Evolutionary conservation across 1,140 invertebrate genomes (phyloP).

Genomic region (Drosophila mayri): DNA sequence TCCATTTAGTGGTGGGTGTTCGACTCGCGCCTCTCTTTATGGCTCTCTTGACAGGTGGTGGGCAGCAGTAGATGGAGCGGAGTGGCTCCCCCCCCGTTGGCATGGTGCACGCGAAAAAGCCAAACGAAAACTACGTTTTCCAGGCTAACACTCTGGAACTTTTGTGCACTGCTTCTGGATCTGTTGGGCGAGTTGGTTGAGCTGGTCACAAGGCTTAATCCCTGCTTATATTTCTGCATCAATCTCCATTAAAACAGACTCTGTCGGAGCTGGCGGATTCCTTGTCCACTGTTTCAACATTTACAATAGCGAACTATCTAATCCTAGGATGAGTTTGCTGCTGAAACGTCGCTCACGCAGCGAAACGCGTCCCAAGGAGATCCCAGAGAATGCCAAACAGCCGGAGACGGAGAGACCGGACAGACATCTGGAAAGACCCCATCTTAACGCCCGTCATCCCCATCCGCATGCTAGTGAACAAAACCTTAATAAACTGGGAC

Average conservation of each 20-base stretch:
- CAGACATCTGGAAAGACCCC: conserved; percentile 13
- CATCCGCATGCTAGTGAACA: conserved; percentile 39
- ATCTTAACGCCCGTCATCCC: conserved; percentile 16
- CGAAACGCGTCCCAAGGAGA: conserved; percentile 62
- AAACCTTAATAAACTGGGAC: conserved; percentile 38
- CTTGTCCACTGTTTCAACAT: neutral
- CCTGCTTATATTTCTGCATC: neutral
- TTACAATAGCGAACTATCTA: neutral
- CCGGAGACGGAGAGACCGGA: neutral
- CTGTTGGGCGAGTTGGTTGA: conserved; percentile 36
- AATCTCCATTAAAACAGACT: neutral
- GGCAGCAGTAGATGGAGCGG: neutral
- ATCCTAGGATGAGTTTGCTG: conserved; percentile 63
- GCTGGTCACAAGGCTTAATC: conserved; percentile 5
- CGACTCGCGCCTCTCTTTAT: conserved; percentile 16
- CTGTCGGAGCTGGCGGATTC: neutral
- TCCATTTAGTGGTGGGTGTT: conserved; percentile 47
- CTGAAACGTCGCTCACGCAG: conserved; percentile 72
- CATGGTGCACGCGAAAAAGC: conserved; percentile 80
- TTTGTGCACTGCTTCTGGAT: conserved; percentile 16
- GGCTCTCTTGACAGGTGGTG: conserved; percentile 37
- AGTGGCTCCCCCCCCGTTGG: conserved; percentile 47
- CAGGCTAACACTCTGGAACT: conserved; percentile 23
- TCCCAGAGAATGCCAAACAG: conserved; percentile 29
- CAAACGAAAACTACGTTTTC: conserved; percentile 69